A percentile compares a stretch with the other conserved stretches of the same genome.
These are phyloP conservation scores for Plectrocnemia conspersa DNA, from an alignment of 1,140 invertebrate genomes.

Conservation along the genomic window DNA sequence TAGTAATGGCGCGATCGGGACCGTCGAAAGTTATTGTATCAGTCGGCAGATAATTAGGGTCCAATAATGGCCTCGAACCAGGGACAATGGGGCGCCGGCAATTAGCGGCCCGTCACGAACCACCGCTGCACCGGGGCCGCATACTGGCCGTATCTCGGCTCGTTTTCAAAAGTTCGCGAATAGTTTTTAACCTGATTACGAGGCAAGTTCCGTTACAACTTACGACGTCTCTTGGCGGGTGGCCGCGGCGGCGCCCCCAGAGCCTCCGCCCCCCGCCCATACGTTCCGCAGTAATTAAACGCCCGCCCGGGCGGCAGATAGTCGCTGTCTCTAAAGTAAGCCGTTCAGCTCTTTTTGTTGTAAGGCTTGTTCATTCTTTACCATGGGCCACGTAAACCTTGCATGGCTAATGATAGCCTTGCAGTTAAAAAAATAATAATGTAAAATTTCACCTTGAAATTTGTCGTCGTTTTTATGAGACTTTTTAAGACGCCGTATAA, in stretches of 20 bases:
- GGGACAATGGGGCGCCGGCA: neutral
- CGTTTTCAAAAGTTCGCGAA: conserved; percentile 28
- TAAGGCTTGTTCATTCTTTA: too few species aligned
- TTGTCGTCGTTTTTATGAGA: too few species aligned
- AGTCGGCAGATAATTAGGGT: too few species aligned
- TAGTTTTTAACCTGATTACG: conserved; percentile 32
- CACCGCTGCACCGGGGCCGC: neutral
- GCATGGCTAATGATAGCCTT: too few species aligned
- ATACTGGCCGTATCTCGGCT: conserved; percentile 2
- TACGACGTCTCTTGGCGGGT: conserved; percentile 14
- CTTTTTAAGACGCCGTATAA: too few species aligned
- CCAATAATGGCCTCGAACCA: too few species aligned
- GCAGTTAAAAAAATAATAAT: too few species aligned
- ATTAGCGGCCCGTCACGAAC: conserved; percentile 2
- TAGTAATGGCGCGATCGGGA: too few species aligned
- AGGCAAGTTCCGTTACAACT: conserved; percentile 27
- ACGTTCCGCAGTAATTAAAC: conserved; percentile 25
- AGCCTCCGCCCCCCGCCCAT: neutral
- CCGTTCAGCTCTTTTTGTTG: conserved; percentile 8
- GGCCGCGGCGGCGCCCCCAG: neutral
- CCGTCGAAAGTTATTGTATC: too few species aligned
- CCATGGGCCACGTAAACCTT: too few species aligned
- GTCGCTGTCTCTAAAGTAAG: conserved; percentile 19
- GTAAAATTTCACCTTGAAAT: too few species aligned
- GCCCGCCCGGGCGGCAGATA: conserved; percentile 28